A percentile compares a stretch with the other conserved stretches of the same genome.
These are phyloP conservation scores for Drosophila greeni DNA, from an alignment of 2,888 invertebrate species.

Conservation along the genomic window DNA sequence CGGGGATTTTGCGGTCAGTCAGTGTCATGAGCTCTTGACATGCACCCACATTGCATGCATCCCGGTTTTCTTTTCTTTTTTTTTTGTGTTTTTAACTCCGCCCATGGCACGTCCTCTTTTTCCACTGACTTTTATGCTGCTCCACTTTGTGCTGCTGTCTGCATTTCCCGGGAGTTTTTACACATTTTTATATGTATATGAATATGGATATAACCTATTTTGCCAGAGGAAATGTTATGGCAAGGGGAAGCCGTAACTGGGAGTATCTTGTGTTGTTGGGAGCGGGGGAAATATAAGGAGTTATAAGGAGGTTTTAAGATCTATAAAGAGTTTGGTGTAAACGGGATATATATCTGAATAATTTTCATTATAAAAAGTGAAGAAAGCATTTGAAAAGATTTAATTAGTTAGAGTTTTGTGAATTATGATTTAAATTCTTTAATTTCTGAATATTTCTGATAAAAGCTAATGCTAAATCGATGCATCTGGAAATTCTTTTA, in stretches of 20 bases:
- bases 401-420: no score
- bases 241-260: neutral
- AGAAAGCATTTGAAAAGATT: no score
- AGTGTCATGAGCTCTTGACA: conserved; percentile 47
- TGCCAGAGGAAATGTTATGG: neutral
- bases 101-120: neutral
- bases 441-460: no score
- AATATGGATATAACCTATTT: conserved; percentile 15
- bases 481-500: neutral
- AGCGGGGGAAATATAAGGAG: no score
- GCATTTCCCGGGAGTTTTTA: conserved; percentile 9
- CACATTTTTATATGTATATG: neutral
- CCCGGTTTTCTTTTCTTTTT: neutral
- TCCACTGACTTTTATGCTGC: conserved; percentile 29
- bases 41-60: conserved; percentile 30
- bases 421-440: no score
- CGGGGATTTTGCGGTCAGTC: conserved; percentile 40
- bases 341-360: neutral
- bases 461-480: no score
- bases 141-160: conserved; percentile 20
- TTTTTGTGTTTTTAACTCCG: conserved; percentile 1
- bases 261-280: neutral
- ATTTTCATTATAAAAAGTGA: neutral
- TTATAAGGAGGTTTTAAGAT: neutral
- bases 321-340: neutral